Evolutionary conservation across 1,140 invertebrate species (phyloP).

Genomic region (Drosophila elegans): DNA sequence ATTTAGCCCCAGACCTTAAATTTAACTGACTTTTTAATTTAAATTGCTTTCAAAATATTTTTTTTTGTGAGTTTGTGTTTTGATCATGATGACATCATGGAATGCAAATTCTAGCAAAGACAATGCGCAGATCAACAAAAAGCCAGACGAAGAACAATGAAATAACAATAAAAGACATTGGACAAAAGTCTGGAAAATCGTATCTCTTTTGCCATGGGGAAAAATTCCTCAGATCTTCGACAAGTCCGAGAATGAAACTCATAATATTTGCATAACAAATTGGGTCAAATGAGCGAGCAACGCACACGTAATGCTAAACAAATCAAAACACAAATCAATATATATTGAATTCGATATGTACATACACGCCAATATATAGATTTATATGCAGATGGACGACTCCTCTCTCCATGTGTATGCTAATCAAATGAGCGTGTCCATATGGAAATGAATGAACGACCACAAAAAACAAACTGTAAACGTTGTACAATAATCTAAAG

Average conservation of each 20-base stretch:
- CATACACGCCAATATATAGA: constrained; percentile 14
- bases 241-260: constrained; percentile 30
- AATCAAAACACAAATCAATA: constrained; percentile 26
- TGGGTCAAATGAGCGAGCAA: constrained; percentile 65
- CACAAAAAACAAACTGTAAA: constrained; percentile 66
- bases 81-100: constrained; percentile 40
- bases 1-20: too few species aligned
- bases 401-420: constrained; percentile 52
- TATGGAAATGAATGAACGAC: constrained; percentile 66
- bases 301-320: constrained; percentile 57
- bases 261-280: constrained; percentile 77
- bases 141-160: constrained; percentile 31
- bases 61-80: constrained; percentile 6
- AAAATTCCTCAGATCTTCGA: constrained; percentile 15
- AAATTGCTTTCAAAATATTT: constrained; percentile 3
- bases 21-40: too few species aligned
- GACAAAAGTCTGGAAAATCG: constrained; percentile 40
- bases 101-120: constrained; percentile 41
- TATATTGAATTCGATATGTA: constrained; percentile 10
- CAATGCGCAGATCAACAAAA: constrained; percentile 10
- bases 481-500: constrained; percentile 72
- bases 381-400: constrained; percentile 25
- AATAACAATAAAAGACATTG: constrained; percentile 22
- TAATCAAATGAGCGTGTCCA: constrained; percentile 72
- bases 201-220: constrained; percentile 1